A percentile compares a stretch with the other conserved stretches of the same genome.
These are phyloP conservation scores for Drosophila biarmipes DNA, from an alignment of 1,140 invertebrate species.

Conservation along the genomic window DNA sequence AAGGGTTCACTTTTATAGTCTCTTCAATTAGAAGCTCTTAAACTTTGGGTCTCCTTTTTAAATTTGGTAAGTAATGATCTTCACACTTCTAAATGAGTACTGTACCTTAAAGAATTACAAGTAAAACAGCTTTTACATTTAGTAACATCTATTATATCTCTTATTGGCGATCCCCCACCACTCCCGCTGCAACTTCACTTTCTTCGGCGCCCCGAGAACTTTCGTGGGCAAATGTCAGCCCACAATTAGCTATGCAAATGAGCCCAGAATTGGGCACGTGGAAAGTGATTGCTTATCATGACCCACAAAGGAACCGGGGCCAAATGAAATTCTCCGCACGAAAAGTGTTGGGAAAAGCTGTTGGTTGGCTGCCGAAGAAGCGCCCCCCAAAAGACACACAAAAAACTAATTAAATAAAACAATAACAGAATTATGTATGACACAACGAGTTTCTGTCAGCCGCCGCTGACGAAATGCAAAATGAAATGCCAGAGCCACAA, in stretches of 20 bases:
- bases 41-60: neutral
- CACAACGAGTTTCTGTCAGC: conserved; percentile 60
- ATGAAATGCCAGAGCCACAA: conserved; percentile 57
- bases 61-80: no score
- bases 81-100: no score
- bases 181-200: conserved; percentile 36
- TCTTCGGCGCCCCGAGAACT: conserved; percentile 35
- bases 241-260: conserved; percentile 73
- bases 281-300: conserved; percentile 69
- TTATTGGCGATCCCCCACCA: conserved; percentile 10
- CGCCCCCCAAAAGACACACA: conserved; percentile 31
- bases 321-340: conserved; percentile 30
- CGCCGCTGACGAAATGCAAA: conserved; percentile 52
- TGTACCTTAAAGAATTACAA: no score
- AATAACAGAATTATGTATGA: conserved; percentile 58
- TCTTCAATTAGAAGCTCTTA: neutral
- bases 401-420: conserved; percentile 56
- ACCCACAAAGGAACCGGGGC: conserved; percentile 36
- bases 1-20: neutral
- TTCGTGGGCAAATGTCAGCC: conserved; percentile 43
- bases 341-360: conserved; percentile 23
- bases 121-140: no score
- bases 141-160: no score
- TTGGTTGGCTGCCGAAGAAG: conserved; percentile 16
- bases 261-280: conserved; percentile 66